Evolutionary conservation across 2,888 invertebrate species (phyloP), one percentile per base, ranked within the genome.

Genomic region (Campopleginae sp.): DNA sequence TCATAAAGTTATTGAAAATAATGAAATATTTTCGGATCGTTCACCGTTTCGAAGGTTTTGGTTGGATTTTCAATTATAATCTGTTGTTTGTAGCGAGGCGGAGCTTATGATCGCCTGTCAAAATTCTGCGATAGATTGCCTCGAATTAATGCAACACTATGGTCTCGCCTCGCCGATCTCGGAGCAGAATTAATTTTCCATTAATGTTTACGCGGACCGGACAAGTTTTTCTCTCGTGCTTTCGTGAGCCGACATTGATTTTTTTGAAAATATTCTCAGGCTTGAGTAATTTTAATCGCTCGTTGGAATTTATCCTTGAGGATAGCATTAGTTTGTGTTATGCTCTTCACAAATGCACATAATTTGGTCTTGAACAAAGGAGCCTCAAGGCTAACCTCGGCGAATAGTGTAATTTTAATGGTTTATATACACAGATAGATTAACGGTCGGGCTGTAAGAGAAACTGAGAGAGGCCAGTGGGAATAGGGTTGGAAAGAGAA

Each of bases 341-440:
- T 54, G 27, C 54, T 54, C 12, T 23, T 27, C 44, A 68, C 8
- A 14, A 44, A 27, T 44, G 44, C 46, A 51, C n/a, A 48, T 48
- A 33, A 38, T 38, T 54, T 4, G 31, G 19, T 54, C 33, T 63
- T 46, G 51, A 51, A 74, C 54, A 68, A 77, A 77, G 63, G 63
- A 77, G 68, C 48, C 66, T 58, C 23, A 31, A 71, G 66, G 44
- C 14, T 31, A 31, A 72, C 46, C 58, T 80, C 48, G 27, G 46
- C 31, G 63, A 79, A 70, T 19, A 23, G 8, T 70, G 58, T 42
- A 71, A 72, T 23, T 65, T 80, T 72, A 61, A 72, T 71, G 82
- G 66, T 61, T 31, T 38, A 76, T 65, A 58, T 75, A 66, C 76
- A n/a, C 61, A 75, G 75, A 66, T 23, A 61, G 44, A 79, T 80